Evolutionary conservation across 2,797 vertebrate species (phyloP).

Genomic region (Anguilla megastoma): DNA sequence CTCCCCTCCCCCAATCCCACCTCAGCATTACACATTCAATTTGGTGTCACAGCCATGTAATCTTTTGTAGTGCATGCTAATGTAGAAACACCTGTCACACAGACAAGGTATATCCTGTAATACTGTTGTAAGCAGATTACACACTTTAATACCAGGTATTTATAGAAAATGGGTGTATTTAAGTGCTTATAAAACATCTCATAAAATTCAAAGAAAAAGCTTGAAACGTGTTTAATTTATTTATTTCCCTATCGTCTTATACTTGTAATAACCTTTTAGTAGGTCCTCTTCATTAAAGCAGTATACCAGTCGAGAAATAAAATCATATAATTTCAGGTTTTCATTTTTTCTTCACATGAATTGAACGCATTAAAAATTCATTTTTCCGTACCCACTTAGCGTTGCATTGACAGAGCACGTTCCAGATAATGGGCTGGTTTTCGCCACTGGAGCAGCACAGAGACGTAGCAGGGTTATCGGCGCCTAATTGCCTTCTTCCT

Average conservation of each 20-base stretch:
- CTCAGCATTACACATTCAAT: slow-evolving; percentile 33
- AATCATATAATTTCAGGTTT: slow-evolving; percentile 78
- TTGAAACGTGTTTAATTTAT: slow-evolving; percentile 77
- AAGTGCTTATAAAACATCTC: slow-evolving; percentile 94
- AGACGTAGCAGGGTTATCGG: not conserved
- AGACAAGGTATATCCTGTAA: slow-evolving; percentile 86
- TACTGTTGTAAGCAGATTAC: slow-evolving; percentile 89
- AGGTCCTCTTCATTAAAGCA: slow-evolving; percentile 86
- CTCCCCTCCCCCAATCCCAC: slow-evolving; percentile 40
- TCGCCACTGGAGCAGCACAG: not conserved
- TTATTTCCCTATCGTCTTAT: slow-evolving; percentile 47
- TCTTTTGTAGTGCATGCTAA: slow-evolving; percentile 67
- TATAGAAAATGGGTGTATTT: slow-evolving; percentile 91
- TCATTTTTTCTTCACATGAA: slow-evolving; percentile 77
- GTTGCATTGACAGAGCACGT: slow-evolving; percentile 36
- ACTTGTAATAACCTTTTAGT: slow-evolving; percentile 75
- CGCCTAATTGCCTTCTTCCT: slow-evolving; percentile 4
- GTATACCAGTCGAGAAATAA: slow-evolving; percentile 76
- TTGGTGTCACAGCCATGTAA: slow-evolving; percentile 61
- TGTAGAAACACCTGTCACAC: slow-evolving; percentile 89
- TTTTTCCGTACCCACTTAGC: slow-evolving; percentile 65
- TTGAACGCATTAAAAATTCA: slow-evolving; percentile 91
- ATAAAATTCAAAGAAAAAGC: slow-evolving; percentile 77
- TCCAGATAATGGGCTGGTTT: slow-evolving; percentile 1
- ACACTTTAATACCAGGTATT: slow-evolving; percentile 94